Evolutionary conservation across 1,140 invertebrate genomes (phyloP).

Genomic region (Teleopsis dalmanni): DNA sequence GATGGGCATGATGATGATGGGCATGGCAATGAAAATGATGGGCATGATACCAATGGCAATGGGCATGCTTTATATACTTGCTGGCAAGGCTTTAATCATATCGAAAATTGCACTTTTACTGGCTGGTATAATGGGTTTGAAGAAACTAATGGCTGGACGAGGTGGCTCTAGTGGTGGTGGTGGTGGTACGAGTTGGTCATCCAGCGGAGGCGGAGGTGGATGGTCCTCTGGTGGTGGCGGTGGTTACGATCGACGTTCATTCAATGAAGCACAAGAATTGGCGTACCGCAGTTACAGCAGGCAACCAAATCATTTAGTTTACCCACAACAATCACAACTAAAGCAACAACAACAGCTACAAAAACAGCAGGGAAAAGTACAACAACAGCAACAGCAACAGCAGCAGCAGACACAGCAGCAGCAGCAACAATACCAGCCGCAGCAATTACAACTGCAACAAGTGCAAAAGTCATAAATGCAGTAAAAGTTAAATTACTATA

Average conservation of each 20-base stretch:
- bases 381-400: slow-evolving; percentile 14
- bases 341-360: slow-evolving; percentile 18
- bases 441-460: neutral
- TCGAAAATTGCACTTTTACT: slow-evolving; percentile 70
- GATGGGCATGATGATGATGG: slow-evolving; percentile 78
- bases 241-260: slow-evolving; percentile 48
- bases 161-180: slow-evolving; percentile 50
- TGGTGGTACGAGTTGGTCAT: slow-evolving; percentile 49
- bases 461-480: slow-evolving; percentile 25
- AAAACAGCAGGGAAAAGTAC: slow-evolving; percentile 15
- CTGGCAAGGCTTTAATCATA: slow-evolving; percentile 69
- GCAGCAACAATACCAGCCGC: slow-evolving; percentile 1
- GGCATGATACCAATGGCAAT: slow-evolving; percentile 65
- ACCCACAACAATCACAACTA: slow-evolving; percentile 18
- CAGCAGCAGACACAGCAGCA: neutral
- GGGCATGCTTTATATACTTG: slow-evolving; percentile 63
- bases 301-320: neutral
- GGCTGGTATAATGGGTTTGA: slow-evolving; percentile 68
- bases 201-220: slow-evolving; percentile 50
- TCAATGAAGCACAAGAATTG: slow-evolving; percentile 52
- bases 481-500: neutral
- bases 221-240: slow-evolving; percentile 52
- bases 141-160: slow-evolving; percentile 64
- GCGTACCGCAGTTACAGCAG: slow-evolving; percentile 56
- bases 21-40: slow-evolving; percentile 65